Evolutionary conservation across 2,888 invertebrate species (phyloP).

Genomic region (Parnassius apollo): DNA sequence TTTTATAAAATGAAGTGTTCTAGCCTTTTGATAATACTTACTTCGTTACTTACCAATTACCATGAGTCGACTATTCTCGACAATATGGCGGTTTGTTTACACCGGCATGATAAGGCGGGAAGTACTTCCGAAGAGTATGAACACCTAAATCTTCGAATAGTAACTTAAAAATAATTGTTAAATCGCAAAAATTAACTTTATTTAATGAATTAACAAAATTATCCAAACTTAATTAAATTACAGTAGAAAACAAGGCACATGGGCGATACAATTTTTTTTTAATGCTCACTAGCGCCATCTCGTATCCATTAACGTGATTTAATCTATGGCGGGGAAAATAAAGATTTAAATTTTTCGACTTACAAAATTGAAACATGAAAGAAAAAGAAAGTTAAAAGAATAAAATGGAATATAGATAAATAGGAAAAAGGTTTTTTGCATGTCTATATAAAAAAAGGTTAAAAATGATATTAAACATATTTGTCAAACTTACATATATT

Average conservation of each 20-base stretch:
- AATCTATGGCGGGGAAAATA: constrained; percentile 45
- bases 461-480: background rate
- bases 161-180: constrained; percentile 44
- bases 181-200: constrained; percentile 51
- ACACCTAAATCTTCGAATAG: constrained; percentile 17
- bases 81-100: constrained; percentile 82
- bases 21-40: constrained; percentile 37
- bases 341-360: background rate
- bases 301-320: constrained; percentile 33
- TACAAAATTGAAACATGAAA: constrained; percentile 10
- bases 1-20: constrained; percentile 6
- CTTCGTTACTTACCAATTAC: constrained; percentile 47
- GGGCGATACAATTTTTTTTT: constrained; percentile 64
- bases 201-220: constrained; percentile 49
- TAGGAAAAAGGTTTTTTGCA: background rate
- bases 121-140: constrained; percentile 45
- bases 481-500: background rate
- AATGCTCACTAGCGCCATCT: constrained; percentile 53
- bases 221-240: constrained; percentile 38
- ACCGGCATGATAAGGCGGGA: constrained; percentile 80
- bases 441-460: background rate
- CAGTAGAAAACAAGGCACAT: constrained; percentile 53
- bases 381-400: background rate
- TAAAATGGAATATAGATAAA: constrained; percentile 25
- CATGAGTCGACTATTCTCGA: constrained; percentile 56